phyloP scores from a whole-genome alignment of 2,888 invertebrate species.

The Thera britannica region DNA sequence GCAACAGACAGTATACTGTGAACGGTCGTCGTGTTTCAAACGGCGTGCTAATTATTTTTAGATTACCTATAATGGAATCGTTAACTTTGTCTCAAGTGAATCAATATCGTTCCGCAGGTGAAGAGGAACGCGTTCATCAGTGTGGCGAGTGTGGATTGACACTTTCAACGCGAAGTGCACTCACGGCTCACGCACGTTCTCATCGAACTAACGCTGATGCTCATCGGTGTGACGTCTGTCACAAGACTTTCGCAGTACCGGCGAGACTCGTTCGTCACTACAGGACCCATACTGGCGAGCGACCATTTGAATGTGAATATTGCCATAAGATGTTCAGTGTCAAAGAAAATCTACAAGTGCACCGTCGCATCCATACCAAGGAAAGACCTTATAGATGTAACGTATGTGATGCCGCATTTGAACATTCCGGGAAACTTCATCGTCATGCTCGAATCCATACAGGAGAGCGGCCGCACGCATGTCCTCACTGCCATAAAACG shows the following conservation, averaged over 20 bases:
- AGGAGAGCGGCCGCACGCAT: conserved; percentile 95
- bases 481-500: conserved; percentile 94
- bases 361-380: conserved; percentile 95
- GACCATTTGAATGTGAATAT: conserved; percentile 96
- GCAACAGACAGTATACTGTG: conserved; percentile 76
- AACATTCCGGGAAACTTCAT: conserved; percentile 95
- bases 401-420: conserved; percentile 94
- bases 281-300: conserved; percentile 95
- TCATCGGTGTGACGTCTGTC: conserved; percentile 95
- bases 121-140: conserved; percentile 78
- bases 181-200: conserved; percentile 88
- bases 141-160: conserved; percentile 90
- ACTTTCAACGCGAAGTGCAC: conserved; percentile 90
- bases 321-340: conserved; percentile 97
- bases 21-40: conserved; percentile 63
- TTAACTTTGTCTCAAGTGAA: conserved; percentile 56
- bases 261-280: conserved; percentile 94
- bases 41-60: conserved; percentile 43
- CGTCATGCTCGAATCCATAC: conserved; percentile 96
- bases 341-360: conserved; percentile 96
- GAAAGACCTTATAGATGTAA: conserved; percentile 96
- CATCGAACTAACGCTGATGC: conserved; percentile 86
- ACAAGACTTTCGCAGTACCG: conserved; percentile 95
- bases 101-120: conserved; percentile 77
- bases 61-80: conserved; percentile 54